Percentiles rank a stretch among this genome's conserved stretches.
Conservation (phyloP, 2,797 vertebrate species). For the Chiloscyllium punctatum region DNA sequence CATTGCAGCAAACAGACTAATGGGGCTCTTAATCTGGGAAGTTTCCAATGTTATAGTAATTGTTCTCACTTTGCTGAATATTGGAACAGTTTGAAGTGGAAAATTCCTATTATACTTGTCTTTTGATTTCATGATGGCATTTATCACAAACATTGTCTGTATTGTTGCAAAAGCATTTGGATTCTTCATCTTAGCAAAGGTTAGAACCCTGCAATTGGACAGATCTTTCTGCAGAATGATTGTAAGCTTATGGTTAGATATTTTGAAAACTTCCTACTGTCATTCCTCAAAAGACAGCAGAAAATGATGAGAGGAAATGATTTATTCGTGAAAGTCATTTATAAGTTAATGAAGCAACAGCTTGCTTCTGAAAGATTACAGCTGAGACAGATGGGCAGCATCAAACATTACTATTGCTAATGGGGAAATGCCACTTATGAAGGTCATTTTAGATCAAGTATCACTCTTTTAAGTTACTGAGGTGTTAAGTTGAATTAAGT, state of each 20-base stretch:
- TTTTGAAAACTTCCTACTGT: not conserved
- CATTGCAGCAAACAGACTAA: not conserved
- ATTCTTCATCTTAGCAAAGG: not conserved
- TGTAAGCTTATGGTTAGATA: not conserved
- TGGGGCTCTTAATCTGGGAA: not conserved
- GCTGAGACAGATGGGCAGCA: not conserved
- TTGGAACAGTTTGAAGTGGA: not conserved
- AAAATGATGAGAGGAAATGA: not conserved
- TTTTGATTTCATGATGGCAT: not conserved
- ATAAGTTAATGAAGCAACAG: not conserved
- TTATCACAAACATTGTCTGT: not conserved
- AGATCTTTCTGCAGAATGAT: not conserved
- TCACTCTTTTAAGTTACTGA: slow-evolving; percentile 1
- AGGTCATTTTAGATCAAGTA: not conserved
- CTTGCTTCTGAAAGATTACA: not conserved
- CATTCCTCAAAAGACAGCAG: not conserved
- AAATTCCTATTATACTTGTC: not conserved
- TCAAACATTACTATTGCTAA: not conserved
- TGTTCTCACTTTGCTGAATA: not conserved
- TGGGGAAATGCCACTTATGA: not conserved
- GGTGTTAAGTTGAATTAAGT: not conserved
- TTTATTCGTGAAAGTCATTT: not conserved
- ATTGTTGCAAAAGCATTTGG: not conserved
- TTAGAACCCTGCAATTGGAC: not conserved
- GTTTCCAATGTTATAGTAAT: not conserved